Evolutionary conservation across 2,113 vertebrate genomes (phyloP), one percentile per base, ranked within the genome.

Genomic region (Oncorhynchus nerka): DNA sequence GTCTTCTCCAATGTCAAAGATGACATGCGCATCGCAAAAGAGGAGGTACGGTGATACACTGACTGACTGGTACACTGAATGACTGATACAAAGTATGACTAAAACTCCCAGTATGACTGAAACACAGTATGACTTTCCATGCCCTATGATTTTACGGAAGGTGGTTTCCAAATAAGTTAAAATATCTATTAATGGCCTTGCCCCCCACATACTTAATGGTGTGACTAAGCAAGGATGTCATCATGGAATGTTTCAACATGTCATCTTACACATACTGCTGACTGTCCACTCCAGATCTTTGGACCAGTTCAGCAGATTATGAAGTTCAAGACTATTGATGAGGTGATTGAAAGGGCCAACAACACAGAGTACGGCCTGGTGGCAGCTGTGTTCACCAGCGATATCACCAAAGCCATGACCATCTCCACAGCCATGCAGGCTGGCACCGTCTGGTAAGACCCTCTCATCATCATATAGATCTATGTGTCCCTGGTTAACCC

Each of bases 261-360:
- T 48, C 45, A 24, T 45, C 7, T 45, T 48, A 11, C n/a, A 13
- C 1, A 1, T 68, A 34, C 30, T 34, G 1, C 30, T 39, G 20
- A 16, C 65, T 68, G 30, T 13, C 28, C 4, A 34, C 32, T 87
- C 68, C 89, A 99, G 98, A 99, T 99, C 90, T 99, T 99, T 92
- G 98, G 98, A 49, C 98, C 98, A 0, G 98, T 99, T 79, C 98
- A 99, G 92, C 97, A 95, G 92, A 98, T 99, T 81, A 90, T 99
- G 94, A 95, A 97, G 89, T 99, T 99, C 91, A 98, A 98, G 92
- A 97, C 96, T 6, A 92, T 97, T 77, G 97, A 99, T 72, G 98
- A 99, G 93, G 98, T 97, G 73, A 98, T 99, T 22, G 96, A 99
- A 84, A 91, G 97, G 93, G 98, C 98, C 88, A 99, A 99, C 92